Evolutionary conservation across 2,113 vertebrate genomes (phyloP).

Genomic region (Zeus faber): DNA sequence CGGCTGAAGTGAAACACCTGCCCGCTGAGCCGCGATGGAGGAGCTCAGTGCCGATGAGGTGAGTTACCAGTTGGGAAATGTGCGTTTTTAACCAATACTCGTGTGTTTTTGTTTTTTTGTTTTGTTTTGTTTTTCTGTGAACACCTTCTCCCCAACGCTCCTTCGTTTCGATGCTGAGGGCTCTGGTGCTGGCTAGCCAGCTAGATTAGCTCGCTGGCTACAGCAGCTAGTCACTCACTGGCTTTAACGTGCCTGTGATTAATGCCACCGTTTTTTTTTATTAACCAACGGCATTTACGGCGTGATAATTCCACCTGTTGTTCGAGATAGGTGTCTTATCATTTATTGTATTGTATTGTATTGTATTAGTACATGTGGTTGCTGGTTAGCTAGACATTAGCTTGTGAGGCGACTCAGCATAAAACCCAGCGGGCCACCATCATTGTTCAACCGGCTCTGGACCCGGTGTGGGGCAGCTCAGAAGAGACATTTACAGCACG

Average conservation of each 20-base stretch:
- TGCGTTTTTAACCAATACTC: not conserved
- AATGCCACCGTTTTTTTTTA: not conserved
- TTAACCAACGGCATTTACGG: not conserved
- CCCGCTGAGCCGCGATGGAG: constrained; percentile 83
- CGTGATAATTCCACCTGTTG: not conserved
- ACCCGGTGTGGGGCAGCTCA: constrained; percentile 11
- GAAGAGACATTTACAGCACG: too few species aligned
- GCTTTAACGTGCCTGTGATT: not conserved
- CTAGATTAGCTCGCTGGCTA: constrained; percentile 24
- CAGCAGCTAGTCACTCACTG: constrained; percentile 5
- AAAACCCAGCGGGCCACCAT: constrained; percentile 55
- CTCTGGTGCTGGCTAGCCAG: too few species aligned
- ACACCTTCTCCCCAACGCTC: too few species aligned
- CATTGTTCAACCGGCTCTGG: constrained; percentile 55
- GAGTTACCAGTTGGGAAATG: constrained; percentile 55
- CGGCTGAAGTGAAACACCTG: constrained; percentile 61
- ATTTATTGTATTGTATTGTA: not conserved
- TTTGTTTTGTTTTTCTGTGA: too few species aligned
- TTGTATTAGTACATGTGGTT: constrained; percentile 48
- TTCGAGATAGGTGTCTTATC: not conserved
- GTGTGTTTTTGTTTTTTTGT: too few species aligned
- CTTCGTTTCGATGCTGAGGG: too few species aligned
- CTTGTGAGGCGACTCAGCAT: constrained; percentile 65
- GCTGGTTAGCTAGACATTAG: constrained; percentile 52
- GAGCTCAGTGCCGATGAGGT: constrained; percentile 98